These are phyloP conservation scores for Lasioglossum pauxillum DNA, from an alignment of 2,888 invertebrate genomes.

Conservation along the genomic window DNA sequence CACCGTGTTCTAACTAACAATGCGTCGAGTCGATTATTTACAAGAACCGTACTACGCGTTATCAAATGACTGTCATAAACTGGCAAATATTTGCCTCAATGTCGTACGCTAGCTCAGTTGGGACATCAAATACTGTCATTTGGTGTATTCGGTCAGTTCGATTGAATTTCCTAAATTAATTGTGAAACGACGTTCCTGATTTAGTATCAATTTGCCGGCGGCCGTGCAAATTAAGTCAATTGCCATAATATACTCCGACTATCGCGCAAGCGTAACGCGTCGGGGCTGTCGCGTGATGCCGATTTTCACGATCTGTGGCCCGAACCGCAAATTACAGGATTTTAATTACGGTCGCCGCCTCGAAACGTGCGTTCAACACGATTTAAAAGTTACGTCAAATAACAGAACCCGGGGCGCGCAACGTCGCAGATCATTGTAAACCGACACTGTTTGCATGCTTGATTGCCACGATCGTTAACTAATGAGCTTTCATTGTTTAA, in stretches of 20 bases:
- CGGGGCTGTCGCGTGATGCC: conserved; percentile 22
- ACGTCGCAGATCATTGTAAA: conserved; percentile 9
- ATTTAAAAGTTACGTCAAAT: conserved; percentile 47
- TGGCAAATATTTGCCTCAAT: neutral
- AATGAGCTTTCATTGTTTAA: conserved; percentile 41
- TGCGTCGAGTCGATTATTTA: neutral
- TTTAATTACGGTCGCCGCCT: conserved; percentile 42
- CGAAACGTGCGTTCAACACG: conserved; percentile 16
- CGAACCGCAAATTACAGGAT: conserved; percentile 48
- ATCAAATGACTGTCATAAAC: neutral
- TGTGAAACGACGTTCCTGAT: conserved; percentile 72
- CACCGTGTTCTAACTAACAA: neutral
- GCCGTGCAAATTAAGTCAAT: conserved; percentile 74
- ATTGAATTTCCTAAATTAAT: conserved; percentile 77
- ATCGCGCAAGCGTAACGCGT: conserved; percentile 14
- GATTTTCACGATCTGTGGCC: conserved; percentile 20
- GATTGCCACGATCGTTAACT: conserved; percentile 52
- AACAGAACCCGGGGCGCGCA: conserved; percentile 18
- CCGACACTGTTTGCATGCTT: conserved; percentile 37
- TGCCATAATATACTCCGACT: conserved; percentile 58
- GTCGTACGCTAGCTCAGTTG: neutral
- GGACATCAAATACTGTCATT: conserved; percentile 36
- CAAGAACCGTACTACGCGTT: neutral
- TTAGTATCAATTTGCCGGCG: conserved; percentile 71
- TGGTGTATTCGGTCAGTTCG: conserved; percentile 48